Evolutionary conservation across 2,113 vertebrate species (phyloP).

Genomic region (Athene cunicularia): DNA sequence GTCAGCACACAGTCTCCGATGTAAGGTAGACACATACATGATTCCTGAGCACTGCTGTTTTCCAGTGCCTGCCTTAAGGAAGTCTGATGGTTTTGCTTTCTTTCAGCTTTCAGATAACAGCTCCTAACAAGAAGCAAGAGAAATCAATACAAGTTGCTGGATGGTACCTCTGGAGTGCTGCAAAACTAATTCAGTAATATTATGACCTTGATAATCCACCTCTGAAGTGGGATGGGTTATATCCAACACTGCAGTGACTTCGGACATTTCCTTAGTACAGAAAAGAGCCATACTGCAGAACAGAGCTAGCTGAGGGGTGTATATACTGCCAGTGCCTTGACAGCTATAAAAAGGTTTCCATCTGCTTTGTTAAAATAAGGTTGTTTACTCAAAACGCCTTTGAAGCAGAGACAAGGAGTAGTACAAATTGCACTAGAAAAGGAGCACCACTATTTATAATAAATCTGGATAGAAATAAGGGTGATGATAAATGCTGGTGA

Average conservation of each 20-base stretch:
- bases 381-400: slow-evolving; percentile 51
- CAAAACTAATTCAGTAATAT: not conserved
- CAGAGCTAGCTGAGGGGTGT: not conserved
- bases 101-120: not conserved
- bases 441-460: not conserved
- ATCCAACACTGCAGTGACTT: not conserved
- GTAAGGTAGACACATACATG: fast-evolving
- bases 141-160: not conserved
- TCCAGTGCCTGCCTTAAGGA: not conserved
- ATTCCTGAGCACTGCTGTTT: not conserved
- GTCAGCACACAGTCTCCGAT: not conserved
- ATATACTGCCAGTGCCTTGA: not conserved
- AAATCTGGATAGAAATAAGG: not conserved
- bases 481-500: not conserved
- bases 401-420: slow-evolving; percentile 12
- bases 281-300: not conserved
- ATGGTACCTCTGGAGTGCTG: not conserved
- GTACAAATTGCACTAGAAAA: not conserved
- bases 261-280: not conserved
- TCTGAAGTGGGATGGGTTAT: not conserved
- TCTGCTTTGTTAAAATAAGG: slow-evolving; percentile 64
- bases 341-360: slow-evolving; percentile 66
- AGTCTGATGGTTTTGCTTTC: not conserved
- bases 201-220: not conserved
- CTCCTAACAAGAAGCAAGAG: not conserved